These are phyloP conservation scores for Aplocera efformata DNA, from an alignment of 2,888 invertebrate species.

Conservation along the genomic window DNA sequence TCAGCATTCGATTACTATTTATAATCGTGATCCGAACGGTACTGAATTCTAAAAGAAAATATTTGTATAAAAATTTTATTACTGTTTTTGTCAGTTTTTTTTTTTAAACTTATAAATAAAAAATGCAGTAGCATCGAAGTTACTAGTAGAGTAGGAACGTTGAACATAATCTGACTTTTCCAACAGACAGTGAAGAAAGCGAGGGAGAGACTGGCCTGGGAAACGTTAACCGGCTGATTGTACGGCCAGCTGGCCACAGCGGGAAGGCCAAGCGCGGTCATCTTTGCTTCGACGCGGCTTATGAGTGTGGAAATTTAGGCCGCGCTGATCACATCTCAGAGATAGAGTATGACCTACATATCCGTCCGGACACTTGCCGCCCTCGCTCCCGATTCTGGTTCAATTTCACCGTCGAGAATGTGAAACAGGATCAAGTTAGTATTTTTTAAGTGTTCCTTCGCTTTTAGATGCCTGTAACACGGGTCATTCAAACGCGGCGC, in stretches of 20 bases:
- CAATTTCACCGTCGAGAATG: slow-evolving; percentile 98
- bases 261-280: slow-evolving; percentile 98
- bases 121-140: no score
- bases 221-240: slow-evolving; percentile 93
- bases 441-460: slow-evolving; percentile 4
- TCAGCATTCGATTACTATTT: slow-evolving; percentile 83
- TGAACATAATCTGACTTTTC: neutral
- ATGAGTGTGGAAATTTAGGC: slow-evolving; percentile 98
- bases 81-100: no score
- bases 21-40: slow-evolving; percentile 80
- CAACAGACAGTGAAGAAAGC: slow-evolving; percentile 92
- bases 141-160: no score
- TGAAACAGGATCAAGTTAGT: slow-evolving; percentile 91
- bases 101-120: no score
- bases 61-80: neutral
- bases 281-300: slow-evolving; percentile 97
- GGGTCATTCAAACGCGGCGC: no score
- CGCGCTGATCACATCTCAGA: slow-evolving; percentile 96
- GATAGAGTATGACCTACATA: slow-evolving; percentile 96
- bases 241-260: slow-evolving; percentile 94
- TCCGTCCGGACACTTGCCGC: slow-evolving; percentile 97
- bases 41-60: slow-evolving; percentile 14
- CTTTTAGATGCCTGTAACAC: no score
- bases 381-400: slow-evolving; percentile 97
- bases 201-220: slow-evolving; percentile 96